Evolutionary conservation across 2,797 vertebrate genomes (phyloP).

Genomic region (Eulemur albifrons): DNA sequence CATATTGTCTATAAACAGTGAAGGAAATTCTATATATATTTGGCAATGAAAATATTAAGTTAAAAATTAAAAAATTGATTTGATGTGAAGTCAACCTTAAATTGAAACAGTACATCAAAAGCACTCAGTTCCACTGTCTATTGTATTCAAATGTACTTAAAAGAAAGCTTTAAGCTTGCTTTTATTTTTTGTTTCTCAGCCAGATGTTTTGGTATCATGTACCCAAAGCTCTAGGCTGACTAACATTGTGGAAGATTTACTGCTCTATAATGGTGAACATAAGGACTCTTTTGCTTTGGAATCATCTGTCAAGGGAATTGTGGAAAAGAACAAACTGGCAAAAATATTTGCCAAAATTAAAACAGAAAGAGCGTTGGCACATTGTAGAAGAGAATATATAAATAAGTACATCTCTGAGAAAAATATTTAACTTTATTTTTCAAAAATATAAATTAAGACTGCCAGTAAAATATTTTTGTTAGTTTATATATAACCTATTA

Average conservation of each 20-base stretch:
- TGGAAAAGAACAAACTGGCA: neutral
- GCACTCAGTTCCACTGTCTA: neutral
- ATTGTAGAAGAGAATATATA: neutral
- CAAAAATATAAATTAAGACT: constrained; percentile 6
- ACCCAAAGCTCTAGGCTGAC: neutral
- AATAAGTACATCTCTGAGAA: neutral
- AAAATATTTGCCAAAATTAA: constrained; percentile 17
- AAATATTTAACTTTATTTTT: neutral
- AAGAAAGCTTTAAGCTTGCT: neutral
- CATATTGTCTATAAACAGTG: neutral
- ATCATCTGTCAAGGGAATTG: neutral
- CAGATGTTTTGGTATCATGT: neutral
- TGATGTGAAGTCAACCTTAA: neutral
- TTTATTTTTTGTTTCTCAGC: neutral
- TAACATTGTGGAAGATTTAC: neutral
- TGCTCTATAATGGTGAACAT: neutral
- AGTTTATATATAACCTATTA: neutral
- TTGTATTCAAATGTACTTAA: neutral
- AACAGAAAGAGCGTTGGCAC: neutral
- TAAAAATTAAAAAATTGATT: neutral
- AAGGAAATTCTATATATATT: neutral
- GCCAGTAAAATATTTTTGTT: neutral
- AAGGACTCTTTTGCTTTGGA: neutral
- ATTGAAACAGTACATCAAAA: neutral
- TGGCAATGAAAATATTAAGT: neutral